Conservation (phyloP, 1,140 invertebrate genomes). For the Cyrtorhinus lividipennis region DNA sequence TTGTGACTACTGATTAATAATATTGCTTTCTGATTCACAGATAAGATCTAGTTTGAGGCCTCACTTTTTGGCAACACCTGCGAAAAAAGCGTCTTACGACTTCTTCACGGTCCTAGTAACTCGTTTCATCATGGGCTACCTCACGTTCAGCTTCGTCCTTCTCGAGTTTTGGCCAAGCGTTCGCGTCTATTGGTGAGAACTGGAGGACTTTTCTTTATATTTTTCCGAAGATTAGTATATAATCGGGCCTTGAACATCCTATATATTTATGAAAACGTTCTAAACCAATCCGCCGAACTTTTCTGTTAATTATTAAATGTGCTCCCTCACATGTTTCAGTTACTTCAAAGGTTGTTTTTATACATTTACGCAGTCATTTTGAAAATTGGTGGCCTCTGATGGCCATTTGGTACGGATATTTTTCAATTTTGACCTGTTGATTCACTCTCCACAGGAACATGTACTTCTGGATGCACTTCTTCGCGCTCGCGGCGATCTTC, state of each 20-base stretch:
- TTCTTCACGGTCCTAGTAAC: conserved; percentile 58
- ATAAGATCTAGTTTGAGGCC: conserved; percentile 56
- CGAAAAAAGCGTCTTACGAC: conserved; percentile 58
- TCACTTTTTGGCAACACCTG: conserved; percentile 48
- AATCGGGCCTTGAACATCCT: background rate
- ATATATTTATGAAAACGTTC: conserved; percentile 13
- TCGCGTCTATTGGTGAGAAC: conserved; percentile 45
- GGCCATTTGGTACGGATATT: too few species aligned
- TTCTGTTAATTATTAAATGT: background rate
- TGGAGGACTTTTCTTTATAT: conserved; percentile 6
- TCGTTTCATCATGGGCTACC: conserved; percentile 68
- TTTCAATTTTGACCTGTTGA: too few species aligned
- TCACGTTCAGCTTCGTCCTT: conserved; percentile 78
- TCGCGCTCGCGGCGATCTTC: conserved; percentile 37
- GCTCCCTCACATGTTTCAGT: too few species aligned
- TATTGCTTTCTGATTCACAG: too few species aligned
- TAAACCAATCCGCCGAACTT: background rate
- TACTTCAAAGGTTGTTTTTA: too few species aligned
- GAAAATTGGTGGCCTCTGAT: too few species aligned
- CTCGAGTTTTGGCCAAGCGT: conserved; percentile 59
- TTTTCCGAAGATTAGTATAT: conserved; percentile 14
- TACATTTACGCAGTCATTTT: too few species aligned
- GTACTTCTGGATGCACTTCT: conserved; percentile 42
- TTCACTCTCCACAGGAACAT: conserved; percentile 37
- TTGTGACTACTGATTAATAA: too few species aligned